Base-by-base conservation (phyloP, 1,140 invertebrate genomes). In the Micrasema minimum region DNA sequence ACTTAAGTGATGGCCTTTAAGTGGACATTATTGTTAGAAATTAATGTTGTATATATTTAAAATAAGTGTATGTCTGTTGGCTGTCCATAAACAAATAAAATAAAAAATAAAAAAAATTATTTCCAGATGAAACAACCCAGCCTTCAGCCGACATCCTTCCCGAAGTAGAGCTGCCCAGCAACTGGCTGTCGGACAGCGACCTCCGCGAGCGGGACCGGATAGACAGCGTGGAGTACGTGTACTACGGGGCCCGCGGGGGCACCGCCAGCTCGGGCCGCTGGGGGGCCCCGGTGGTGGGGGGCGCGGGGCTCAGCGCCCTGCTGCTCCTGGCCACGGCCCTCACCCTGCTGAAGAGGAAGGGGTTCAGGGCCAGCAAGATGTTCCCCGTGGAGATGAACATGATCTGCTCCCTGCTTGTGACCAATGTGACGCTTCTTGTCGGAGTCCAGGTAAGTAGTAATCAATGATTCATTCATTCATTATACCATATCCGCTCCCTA, bases 341-440 rank as follows among this genome's bases (percentile, higher is more conserved):
- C 0, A 22, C 50, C 0, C 55, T 75, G 12, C 46, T 72, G 3
- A 41, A 68, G 4, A 66, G 55, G 35, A 72, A 70, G 23, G 68
- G 53, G 1, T 75, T 75, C 57, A 53, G 74, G 5, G 38, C 70
- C 9, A 83, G 82, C 77, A 83, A 83, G 61, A 77, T 85, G 45
- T 84, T 84, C 59, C 82, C 83, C 0, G 80, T 85, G n/a, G 78
- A 81, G 23, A 80, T 83, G 22, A 85, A 85, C 53, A 73, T 85
- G 48, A 79, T 81, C 61, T 80, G 81, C 51, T 84, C 80, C 72
- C 72, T 84, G 5, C 69, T 77, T 14, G 80, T 78, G 5, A 83
- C 82, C 50, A 82, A 80, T 2, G 50, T 82, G 5, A 84, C 83
- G 41, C 82, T 84, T 41, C 79, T 84, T 51, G 78, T 83, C 61